Conservation (phyloP, 2,113 vertebrate species). For the Macquaria australasica region DNA sequence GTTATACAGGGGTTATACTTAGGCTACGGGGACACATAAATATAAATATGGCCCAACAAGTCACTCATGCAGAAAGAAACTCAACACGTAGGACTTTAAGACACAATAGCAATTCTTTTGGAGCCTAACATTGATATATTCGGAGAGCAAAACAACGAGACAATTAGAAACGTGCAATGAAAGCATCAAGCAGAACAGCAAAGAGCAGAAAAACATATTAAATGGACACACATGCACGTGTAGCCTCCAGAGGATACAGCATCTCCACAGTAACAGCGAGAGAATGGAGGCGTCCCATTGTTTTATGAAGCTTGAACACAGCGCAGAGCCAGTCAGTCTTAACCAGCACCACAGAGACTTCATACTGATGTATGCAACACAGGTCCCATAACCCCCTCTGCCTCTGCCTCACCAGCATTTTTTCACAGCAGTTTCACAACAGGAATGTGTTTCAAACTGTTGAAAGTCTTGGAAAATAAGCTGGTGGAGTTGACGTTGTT, state of each 20-base stretch:
- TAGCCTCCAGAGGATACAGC: slow-evolving; percentile 2
- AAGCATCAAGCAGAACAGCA: slow-evolving; percentile 33
- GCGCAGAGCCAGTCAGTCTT: background rate
- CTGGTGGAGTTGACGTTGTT: background rate
- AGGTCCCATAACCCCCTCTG: background rate
- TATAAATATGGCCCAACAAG: background rate
- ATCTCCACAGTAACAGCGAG: slow-evolving; percentile 43
- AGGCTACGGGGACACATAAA: background rate
- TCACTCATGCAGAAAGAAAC: slow-evolving; percentile 11
- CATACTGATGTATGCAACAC: slow-evolving; percentile 16
- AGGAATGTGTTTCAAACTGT: slow-evolving; percentile 9
- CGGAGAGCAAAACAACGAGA: slow-evolving; percentile 3
- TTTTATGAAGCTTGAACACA: slow-evolving; percentile 44
- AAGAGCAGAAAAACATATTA: slow-evolving; percentile 2
- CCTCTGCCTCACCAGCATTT: background rate
- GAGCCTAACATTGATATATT: background rate
- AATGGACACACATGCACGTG: slow-evolving; percentile 17
- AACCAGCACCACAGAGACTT: slow-evolving; percentile 1
- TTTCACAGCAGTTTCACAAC: background rate
- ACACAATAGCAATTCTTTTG: background rate
- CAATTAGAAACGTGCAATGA: accelerated
- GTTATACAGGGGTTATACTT: slow-evolving; percentile 5
- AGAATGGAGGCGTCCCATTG: slow-evolving; percentile 40
- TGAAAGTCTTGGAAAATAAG: background rate
- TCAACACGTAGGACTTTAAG: background rate